Evolutionary conservation across 1,140 invertebrate species (phyloP), one percentile per base, ranked within the genome.

Genomic region (Frieseomelitta varia): DNA sequence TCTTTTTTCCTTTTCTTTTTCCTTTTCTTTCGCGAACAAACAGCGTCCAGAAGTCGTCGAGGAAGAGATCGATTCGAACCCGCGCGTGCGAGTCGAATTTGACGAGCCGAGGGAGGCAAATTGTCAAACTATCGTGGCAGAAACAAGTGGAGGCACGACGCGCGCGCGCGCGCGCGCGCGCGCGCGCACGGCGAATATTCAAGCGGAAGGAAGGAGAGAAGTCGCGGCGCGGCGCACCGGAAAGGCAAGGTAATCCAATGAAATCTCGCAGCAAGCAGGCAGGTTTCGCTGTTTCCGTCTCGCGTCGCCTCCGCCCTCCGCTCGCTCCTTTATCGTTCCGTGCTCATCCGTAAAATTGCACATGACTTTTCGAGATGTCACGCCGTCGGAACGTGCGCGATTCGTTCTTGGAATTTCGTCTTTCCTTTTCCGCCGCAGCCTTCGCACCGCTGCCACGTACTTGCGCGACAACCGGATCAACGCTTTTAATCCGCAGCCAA

Each of bases 321-420:
- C 8, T 6, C 8, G 53, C 39, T 63, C 73, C 87, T 88, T 88
- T 88, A 76, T 88, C 87, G 78, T 75, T 84, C 72, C 83, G 83
- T 81, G 76, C 53, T 85, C 83, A 84, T 85, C 86, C 87, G 87
- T 88, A 88, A 88, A 88, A 88, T 88, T 88, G 79, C 87, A 79
- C 87, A 68, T 81, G 86, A 88, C 83, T 67, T 88, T 85, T 82
- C 86, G 61, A 88, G 83, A 79, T 79, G 83, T 78, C 86, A 68
- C 71, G 65, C 75, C 24, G 34, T 51, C 61, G 77, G 85, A 39
- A 88, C 82, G 77, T 73, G 82, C 86, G 47, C 77, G 73, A 85
- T 72, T 75, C 76, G 55, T 81, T 61, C 71, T 53, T 51, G 1
- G 39, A 80, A 72, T 69, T 63, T 83, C n/a, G 63, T 71, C n/a